Evolutionary conservation across 2,113 vertebrate species (phyloP).

Genomic region (Cyphomyrus discorhynchus): DNA sequence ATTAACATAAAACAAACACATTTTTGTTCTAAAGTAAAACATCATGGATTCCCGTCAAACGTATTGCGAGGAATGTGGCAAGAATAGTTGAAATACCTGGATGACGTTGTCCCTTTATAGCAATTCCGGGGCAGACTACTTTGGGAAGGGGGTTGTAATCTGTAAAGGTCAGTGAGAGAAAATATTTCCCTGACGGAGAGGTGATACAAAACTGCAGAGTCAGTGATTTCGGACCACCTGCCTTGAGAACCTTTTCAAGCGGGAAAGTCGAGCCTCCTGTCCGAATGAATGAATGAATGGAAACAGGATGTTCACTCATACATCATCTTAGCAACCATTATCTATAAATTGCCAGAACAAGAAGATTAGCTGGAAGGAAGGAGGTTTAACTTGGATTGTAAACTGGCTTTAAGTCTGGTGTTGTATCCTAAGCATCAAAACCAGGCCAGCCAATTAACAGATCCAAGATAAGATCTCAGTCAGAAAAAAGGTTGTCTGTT

Average conservation of each 20-base stretch:
- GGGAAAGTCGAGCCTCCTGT: not conserved
- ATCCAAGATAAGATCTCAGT: not conserved
- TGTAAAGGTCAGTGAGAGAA: not conserved
- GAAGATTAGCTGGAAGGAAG: not conserved
- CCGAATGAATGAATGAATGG: not conserved
- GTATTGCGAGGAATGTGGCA: not conserved
- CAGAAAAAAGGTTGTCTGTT: not conserved
- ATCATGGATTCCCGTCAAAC: not conserved
- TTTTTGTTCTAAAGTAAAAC: not conserved
- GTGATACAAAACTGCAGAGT: not conserved
- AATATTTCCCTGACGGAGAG: not conserved
- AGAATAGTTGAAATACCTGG: not conserved
- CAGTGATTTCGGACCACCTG: not conserved
- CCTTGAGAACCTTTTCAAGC: not conserved
- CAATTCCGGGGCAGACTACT: not conserved
- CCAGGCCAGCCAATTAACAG: not conserved
- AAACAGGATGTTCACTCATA: not conserved
- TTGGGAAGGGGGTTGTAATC: not conserved
- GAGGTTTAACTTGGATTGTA: not conserved
- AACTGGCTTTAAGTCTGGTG: not conserved
- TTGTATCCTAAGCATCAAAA: not conserved
- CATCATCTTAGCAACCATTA: not conserved
- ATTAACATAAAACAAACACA: not conserved
- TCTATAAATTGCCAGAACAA: not conserved
- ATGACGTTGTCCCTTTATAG: not conserved